Conservation (phyloP, 1,140 invertebrate genomes). For the Scaptomyza graminum region DNA sequence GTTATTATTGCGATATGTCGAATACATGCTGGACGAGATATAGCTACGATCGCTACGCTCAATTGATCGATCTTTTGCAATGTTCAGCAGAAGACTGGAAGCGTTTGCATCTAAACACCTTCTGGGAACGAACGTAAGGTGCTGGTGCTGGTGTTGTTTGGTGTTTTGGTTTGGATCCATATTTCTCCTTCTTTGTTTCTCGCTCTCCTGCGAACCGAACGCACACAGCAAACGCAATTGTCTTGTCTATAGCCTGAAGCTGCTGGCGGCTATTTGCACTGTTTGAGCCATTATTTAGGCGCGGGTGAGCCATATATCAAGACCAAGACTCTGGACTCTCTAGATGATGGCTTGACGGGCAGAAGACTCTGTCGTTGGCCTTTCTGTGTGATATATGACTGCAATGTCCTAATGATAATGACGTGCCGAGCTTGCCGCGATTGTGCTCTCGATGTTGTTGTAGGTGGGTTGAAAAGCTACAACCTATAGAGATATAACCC, state of each 20-base stretch:
- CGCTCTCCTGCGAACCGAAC: neutral
- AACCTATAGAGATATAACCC: too few species aligned
- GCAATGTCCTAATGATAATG: constrained; percentile 73
- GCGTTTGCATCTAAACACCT: constrained; percentile 70
- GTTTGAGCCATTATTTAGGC: constrained; percentile 68
- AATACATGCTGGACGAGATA: neutral
- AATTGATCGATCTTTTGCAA: constrained; percentile 42
- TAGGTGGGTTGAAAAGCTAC: constrained; percentile 13
- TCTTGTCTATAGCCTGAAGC: constrained; percentile 67
- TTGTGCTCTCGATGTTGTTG: constrained; percentile 12
- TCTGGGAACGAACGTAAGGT: constrained; percentile 49
- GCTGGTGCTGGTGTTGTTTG: neutral
- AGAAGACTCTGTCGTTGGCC: constrained; percentile 6
- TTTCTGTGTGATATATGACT: constrained; percentile 65
- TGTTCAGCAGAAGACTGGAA: constrained; percentile 59
- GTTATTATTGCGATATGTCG: constrained; percentile 38
- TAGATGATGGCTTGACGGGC: constrained; percentile 26
- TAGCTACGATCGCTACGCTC: constrained; percentile 39
- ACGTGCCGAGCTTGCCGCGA: constrained; percentile 41
- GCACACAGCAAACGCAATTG: constrained; percentile 23
- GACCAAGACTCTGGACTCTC: neutral
- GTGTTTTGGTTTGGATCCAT: neutral
- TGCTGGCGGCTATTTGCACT: constrained; percentile 76
- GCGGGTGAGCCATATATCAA: constrained; percentile 70
- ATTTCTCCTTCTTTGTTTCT: neutral